These are phyloP conservation scores for Lithosia quadra DNA, from an alignment of 2,888 invertebrate genomes.

Conservation along the genomic window DNA sequence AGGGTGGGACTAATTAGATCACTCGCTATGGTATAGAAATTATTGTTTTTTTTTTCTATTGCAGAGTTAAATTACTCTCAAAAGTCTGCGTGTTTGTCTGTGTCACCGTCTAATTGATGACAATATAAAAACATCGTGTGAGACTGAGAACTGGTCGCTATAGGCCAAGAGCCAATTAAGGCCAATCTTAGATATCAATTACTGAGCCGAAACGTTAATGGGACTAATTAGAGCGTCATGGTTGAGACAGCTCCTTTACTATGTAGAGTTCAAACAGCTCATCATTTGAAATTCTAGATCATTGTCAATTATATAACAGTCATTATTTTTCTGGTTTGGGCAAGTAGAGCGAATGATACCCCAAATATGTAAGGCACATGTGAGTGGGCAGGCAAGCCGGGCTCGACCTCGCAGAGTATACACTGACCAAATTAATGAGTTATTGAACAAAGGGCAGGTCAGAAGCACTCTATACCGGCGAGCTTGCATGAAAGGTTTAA, in stretches of 20 bases:
- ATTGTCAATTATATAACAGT: too few species aligned
- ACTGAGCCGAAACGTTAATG: constrained; percentile 39
- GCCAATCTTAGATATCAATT: constrained; percentile 51
- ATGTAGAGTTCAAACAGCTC: not conserved
- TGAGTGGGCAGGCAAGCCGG: too few species aligned
- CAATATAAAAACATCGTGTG: constrained; percentile 22
- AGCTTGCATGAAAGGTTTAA: too few species aligned
- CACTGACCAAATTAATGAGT: too few species aligned
- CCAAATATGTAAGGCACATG: too few species aligned
- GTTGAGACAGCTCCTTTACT: constrained; percentile 11
- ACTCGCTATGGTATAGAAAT: too few species aligned
- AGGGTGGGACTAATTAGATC: too few species aligned
- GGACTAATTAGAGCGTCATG: constrained; percentile 35
- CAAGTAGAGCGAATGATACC: too few species aligned
- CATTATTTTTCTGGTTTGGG: too few species aligned
- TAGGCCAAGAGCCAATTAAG: constrained; percentile 37
- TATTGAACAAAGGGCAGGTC: too few species aligned
- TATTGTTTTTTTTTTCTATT: not conserved
- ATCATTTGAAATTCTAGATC: not conserved
- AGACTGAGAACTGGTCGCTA: constrained; percentile 26
- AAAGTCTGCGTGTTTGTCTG: constrained; percentile 6
- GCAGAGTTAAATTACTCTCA: not conserved
- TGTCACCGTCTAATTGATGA: constrained; percentile 19
- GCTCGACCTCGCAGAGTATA: too few species aligned
- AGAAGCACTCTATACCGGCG: too few species aligned